Evolutionary conservation across 2,113 vertebrate species (phyloP), one percentile per base, ranked within the genome.

Genomic region (Phylloscopus trochiloides): DNA sequence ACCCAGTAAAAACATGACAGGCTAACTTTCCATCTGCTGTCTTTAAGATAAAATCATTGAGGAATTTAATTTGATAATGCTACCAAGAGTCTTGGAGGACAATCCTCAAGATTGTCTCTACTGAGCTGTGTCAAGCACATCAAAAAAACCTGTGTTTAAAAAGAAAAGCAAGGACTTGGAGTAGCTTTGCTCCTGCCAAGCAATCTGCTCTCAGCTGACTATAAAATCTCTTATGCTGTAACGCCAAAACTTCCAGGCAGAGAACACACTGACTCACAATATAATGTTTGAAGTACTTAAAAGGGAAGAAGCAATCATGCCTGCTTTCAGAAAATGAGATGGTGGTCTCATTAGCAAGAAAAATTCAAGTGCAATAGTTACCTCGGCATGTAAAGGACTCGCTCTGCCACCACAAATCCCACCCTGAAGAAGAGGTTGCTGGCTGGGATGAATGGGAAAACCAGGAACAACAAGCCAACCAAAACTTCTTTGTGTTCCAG

Each of bases 381-480:
- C 99, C 99, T 99, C 48, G 99, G 99, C 99, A 99, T 99, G 98
- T 99, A 99, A 94, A 99, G 99, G 86, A 99, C 98, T 96, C 99
- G 98, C 96, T 99, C 99, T 6, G 99, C 99, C 97, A 99, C 99
- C 86, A 99, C 99, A 96, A 99, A 99, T 83, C 99, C 99, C 98
- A 99, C 99, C 92, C 98, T 98, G 98, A 99, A 99, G 98, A 99
- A 99, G 77, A 99, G 98, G 97, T 99, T 99, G 97, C 98, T 99
- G 97, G 99, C 99, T 59, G 99, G 99, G 93, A 99, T 98, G 98
- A 99, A 99, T 84, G 99, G 99, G 96, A 99, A 99, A 90, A 99
- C 97, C 95, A 99, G 98, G 97, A 99, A 99, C 96, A 99, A 96
- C 77, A 99, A 79, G 76, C 99, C 99, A 90, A 99, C 98, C 94